Evolutionary conservation across 2,113 vertebrate species (phyloP).

Genomic region (Corvus cornix): DNA sequence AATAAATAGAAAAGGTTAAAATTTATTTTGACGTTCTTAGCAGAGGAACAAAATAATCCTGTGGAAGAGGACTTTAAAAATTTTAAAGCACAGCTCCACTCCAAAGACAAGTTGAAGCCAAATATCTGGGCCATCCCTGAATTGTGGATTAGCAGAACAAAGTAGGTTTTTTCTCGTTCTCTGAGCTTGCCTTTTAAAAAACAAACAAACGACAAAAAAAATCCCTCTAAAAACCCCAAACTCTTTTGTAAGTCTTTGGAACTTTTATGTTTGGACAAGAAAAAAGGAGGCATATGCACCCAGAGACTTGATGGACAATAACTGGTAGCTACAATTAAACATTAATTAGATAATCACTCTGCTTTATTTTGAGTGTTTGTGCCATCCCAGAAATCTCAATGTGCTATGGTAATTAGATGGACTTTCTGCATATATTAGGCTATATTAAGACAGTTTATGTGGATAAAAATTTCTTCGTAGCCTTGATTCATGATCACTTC

Average conservation of each 20-base stretch:
- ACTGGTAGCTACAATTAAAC: background rate
- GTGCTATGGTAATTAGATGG: background rate
- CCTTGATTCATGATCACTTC: background rate
- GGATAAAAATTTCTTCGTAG: background rate
- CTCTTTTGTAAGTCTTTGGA: background rate
- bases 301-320: background rate
- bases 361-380: constrained; percentile 11
- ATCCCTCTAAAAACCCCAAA: background rate
- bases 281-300: background rate
- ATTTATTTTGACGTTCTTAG: background rate
- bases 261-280: background rate
- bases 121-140: background rate
- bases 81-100: background rate
- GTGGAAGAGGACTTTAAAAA: background rate
- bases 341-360: background rate
- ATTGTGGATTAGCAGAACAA: background rate
- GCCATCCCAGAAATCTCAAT: constrained; percentile 15
- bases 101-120: background rate
- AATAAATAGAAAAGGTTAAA: background rate
- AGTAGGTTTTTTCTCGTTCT: background rate
- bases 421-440: constrained; percentile 5
- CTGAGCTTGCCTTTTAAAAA: background rate
- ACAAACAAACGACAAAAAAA: background rate
- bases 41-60: background rate
- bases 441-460: background rate